Percentiles rank a stretch among this genome's conserved stretches.
Evolutionary conservation across 2,888 invertebrate species (phyloP).

Genomic region (Caenorhabditis japonica): DNA sequence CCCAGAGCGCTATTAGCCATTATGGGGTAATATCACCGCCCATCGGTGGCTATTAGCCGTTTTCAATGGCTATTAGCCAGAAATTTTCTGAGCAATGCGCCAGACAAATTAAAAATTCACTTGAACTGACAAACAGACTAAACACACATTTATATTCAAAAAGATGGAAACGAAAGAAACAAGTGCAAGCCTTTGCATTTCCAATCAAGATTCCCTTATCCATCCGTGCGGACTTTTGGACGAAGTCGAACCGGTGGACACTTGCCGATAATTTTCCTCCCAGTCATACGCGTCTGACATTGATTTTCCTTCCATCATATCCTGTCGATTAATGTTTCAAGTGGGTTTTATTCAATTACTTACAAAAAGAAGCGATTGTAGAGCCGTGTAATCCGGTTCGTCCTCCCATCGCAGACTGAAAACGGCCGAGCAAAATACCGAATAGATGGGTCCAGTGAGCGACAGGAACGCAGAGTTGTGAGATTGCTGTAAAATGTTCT

Average conservation of each 20-base stretch:
- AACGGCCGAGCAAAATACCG: constrained; percentile 57
- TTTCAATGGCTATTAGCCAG: too few relatives aligned
- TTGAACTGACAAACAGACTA: too few relatives aligned
- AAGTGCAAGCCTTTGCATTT: constrained; percentile 15
- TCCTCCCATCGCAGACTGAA: constrained; percentile 54
- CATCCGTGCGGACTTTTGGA: too few relatives aligned
- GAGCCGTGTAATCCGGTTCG: constrained; percentile 61
- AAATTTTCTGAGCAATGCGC: too few relatives aligned
- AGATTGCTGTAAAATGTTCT: constrained; percentile 14
- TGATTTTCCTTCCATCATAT: constrained; percentile 53
- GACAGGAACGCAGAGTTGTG: constrained; percentile 33
- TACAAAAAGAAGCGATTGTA: constrained; percentile 56
- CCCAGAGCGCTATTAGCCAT: too few relatives aligned
- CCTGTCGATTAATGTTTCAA: constrained; percentile 48
- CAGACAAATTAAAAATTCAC: too few relatives aligned
- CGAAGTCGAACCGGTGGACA: constrained; percentile 1
- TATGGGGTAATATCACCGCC: too few relatives aligned
- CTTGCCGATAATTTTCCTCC: constrained; percentile 61
- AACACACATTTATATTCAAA: constrained; percentile 37
- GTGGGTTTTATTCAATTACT: background rate
- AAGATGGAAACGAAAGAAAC: background rate
- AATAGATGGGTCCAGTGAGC: constrained; percentile 22
- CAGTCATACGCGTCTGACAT: constrained; percentile 66
- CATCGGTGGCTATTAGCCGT: too few relatives aligned
- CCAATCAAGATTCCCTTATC: background rate